A percentile compares a stretch with the other conserved stretches of the same genome.
Evolutionary conservation across 2,797 vertebrate species (phyloP).

Genomic region (Hippocampus kuda): DNA sequence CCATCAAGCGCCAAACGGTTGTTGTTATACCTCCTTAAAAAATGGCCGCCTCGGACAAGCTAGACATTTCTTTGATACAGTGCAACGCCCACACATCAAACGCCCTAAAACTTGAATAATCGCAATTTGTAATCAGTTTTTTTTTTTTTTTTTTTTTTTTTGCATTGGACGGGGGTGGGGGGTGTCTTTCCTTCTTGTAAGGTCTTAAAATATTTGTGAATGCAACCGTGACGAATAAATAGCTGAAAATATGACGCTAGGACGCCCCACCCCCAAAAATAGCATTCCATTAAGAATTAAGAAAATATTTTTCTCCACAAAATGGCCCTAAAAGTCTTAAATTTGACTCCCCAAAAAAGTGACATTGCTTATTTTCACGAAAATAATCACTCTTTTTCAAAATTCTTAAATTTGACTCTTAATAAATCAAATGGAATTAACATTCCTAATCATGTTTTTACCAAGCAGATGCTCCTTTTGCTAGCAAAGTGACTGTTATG

Average conservation of each 20-base stretch:
- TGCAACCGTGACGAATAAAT: background rate
- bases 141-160: too few relatives aligned
- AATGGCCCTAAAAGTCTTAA: background rate
- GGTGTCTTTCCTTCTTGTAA: background rate
- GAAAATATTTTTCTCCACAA: background rate
- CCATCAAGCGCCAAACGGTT: constrained; percentile 60
- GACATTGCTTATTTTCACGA: background rate
- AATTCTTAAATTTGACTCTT: too few relatives aligned
- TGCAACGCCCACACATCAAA: constrained; percentile 15
- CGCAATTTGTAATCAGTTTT: accelerated
- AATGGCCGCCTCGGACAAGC: constrained; percentile 51
- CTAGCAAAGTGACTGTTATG: too few relatives aligned
- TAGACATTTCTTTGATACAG: constrained; percentile 31
- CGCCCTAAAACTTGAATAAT: background rate
- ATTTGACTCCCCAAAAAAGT: background rate
- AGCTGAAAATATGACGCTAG: background rate
- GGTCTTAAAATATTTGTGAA: background rate
- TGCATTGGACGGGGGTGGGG: background rate
- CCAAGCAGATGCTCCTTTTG: too few relatives aligned
- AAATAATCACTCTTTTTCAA: too few relatives aligned
- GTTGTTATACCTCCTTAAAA: constrained; percentile 61
- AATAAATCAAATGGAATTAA: too few relatives aligned
- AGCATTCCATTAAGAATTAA: background rate
- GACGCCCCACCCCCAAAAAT: background rate
- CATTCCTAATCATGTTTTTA: too few relatives aligned